phyloP scores from a whole-genome alignment of 1,140 invertebrate genomes.

The Leguminivora glycinivorella region DNA sequence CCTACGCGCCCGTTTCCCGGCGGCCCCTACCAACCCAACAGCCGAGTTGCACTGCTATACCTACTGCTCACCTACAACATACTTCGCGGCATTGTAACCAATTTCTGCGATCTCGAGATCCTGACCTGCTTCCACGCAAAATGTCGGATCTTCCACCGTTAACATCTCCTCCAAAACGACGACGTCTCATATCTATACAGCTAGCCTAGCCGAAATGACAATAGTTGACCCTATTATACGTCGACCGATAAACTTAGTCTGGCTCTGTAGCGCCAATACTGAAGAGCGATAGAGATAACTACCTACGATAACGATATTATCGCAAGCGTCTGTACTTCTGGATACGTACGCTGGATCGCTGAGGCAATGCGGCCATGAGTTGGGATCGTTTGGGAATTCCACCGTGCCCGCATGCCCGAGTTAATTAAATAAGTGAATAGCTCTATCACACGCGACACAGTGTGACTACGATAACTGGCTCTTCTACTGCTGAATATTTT shows the following conservation, averaged over 20 bases:
- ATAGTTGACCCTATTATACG: too few relatives aligned
- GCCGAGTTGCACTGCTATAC: background rate
- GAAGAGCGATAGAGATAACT: too few relatives aligned
- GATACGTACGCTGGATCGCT: too few relatives aligned
- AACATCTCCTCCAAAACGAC: too few relatives aligned
- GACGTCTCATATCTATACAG: too few relatives aligned
- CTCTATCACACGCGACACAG: background rate
- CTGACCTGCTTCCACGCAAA: background rate
- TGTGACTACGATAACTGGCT: background rate
- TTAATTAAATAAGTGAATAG: conserved; percentile 11
- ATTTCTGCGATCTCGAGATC: background rate
- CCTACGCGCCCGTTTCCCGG: background rate
- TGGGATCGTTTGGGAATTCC: background rate
- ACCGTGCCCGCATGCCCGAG: background rate
- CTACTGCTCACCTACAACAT: background rate
- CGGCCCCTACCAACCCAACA: background rate
- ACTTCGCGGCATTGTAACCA: background rate
- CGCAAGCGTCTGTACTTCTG: too few relatives aligned
- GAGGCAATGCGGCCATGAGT: background rate
- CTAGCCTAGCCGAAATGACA: too few relatives aligned
- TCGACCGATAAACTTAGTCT: too few relatives aligned
- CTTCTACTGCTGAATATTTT: background rate
- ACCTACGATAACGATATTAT: too few relatives aligned
- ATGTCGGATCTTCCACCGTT: too few relatives aligned
- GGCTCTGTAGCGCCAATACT: too few relatives aligned